phyloP scores from a whole-genome alignment of 2,113 vertebrate species.

The Pangasianodon hypophthalmus region DNA sequence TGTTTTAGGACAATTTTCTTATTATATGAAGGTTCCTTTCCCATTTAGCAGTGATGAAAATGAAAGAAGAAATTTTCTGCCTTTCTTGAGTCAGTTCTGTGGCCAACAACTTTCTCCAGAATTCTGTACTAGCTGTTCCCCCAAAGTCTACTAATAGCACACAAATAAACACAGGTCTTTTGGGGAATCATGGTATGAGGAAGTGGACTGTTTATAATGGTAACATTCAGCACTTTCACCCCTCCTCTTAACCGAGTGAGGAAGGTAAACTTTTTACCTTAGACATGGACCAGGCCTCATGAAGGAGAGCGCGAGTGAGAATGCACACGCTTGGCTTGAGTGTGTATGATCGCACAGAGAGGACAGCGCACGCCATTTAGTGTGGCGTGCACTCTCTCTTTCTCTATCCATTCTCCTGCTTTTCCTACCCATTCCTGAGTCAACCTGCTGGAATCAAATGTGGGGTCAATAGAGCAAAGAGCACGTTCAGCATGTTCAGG shows the following conservation, averaged over 20 bases:
- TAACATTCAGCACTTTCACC: constrained; percentile 68
- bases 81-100: constrained; percentile 66
- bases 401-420: constrained; percentile 71
- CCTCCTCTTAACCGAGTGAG: constrained; percentile 62
- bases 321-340: constrained; percentile 68
- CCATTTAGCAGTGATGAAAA: not conserved
- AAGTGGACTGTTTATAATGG: constrained; percentile 59
- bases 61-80: constrained; percentile 20
- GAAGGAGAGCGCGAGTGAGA: constrained; percentile 68
- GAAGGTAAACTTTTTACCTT: constrained; percentile 75
- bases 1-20: constrained; percentile 20
- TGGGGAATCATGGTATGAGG: constrained; percentile 38
- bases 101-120: constrained; percentile 61
- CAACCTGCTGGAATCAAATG: constrained; percentile 83
- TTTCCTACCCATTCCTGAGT: constrained; percentile 76
- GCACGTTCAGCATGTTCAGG: constrained; percentile 61
- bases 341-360: constrained; percentile 67
- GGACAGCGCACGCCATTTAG: constrained; percentile 69
- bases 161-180: not conserved
- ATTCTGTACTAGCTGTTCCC: constrained; percentile 36
- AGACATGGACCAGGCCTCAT: constrained; percentile 72
- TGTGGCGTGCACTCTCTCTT: constrained; percentile 66
- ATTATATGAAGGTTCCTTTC: constrained; percentile 30
- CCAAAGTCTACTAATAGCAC: constrained; percentile 41
- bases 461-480: constrained; percentile 75